Evolutionary conservation across 2,113 vertebrate genomes (phyloP).

Genomic region (Merops nubicus): DNA sequence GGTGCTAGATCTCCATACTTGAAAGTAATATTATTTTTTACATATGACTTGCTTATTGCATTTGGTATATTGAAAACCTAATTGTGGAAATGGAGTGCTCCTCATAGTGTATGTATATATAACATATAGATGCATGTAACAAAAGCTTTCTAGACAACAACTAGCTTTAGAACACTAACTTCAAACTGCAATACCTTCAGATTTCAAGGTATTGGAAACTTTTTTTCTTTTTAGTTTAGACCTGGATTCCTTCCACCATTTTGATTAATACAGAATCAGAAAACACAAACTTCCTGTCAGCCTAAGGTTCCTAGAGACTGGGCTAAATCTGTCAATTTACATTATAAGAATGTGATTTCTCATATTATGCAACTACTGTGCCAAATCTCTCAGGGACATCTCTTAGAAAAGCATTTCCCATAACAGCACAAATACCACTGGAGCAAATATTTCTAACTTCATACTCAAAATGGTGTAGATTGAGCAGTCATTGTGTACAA

Average conservation of each 20-base stretch:
- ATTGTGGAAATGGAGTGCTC: not conserved
- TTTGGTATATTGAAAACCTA: not conserved
- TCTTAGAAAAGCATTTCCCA: not conserved
- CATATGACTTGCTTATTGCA: not conserved
- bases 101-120: not conserved
- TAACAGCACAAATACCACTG: not conserved
- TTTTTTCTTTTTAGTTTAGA: not conserved
- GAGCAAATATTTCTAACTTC: not conserved
- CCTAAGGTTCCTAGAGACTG: not conserved
- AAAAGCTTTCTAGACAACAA: not conserved
- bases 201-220: not conserved
- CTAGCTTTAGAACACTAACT: not conserved
- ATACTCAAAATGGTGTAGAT: not conserved
- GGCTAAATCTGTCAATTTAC: not conserved
- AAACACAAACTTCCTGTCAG: not conserved
- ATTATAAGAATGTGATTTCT: not conserved
- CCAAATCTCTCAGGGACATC: not conserved
- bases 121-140: not conserved
- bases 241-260: not conserved
- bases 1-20: not conserved
- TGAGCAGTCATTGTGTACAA: not conserved
- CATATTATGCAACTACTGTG: not conserved
- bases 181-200: not conserved
- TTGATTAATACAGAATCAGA: not conserved
- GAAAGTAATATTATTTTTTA: not conserved